Base-by-base conservation (phyloP, 2,888 invertebrate species). In the Rhagium mordax region DNA sequence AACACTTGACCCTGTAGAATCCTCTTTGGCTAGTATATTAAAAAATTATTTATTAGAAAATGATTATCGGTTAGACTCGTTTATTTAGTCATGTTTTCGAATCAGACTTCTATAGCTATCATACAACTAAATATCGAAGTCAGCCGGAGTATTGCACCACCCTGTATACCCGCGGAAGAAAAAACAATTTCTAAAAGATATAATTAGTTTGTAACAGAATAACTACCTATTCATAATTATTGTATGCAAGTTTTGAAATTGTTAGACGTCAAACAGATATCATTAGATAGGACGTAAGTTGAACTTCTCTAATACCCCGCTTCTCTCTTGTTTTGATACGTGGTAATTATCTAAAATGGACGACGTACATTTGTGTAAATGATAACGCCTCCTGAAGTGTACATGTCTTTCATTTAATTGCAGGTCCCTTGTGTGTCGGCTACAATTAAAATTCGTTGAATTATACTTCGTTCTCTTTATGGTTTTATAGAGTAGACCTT, bases 331-430 rank as follows among this genome's bases (percentile, higher is more conserved):
- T 55, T 55, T 55, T 55, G 6, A 24, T 24, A 15, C 7, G 59
- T 33, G 33, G 29, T 15, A 59, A 18, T 59, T 59, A 33, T 33
- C 33, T 41, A 41, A 41, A 41, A n/a, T 41, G 41, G 41, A 41
- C 41, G 41, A n/a, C n/a, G 41, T 41, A 41, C 41, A 41, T 55
- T 55, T 55, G 20, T 24, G 55, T 55, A 55, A 55, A 55, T 24
- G 55, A 55, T 24, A 55, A 21, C 55, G 55, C 55, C 21, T 55
- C 15, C 24, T 24, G 3, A 55, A 24, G 20, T 24, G 21, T 55
- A 24, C 21, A 24, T 24, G 55, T 24, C 24, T 55, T 24, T 21
- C 55, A 7, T 20, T 24, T 55, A 55, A 24, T 55, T 27, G 15
- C 55, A 24, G 2, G 5, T 24, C 13, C 20, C 55, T 55, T 24